phyloP scores from a whole-genome alignment of 1,140 invertebrate genomes.

The Akabosia matsudoensis region DNA sequence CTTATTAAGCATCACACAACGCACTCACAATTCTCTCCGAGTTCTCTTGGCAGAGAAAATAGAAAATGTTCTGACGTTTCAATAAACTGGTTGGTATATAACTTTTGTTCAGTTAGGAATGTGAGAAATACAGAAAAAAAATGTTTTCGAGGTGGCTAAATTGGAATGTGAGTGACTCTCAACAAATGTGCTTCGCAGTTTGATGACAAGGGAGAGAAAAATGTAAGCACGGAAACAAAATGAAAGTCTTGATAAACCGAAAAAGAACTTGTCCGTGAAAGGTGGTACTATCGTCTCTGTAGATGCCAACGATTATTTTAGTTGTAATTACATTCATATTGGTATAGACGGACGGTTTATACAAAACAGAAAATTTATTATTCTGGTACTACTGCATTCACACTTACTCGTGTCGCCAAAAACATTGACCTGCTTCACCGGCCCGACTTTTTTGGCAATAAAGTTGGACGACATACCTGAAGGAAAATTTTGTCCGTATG shows the following conservation, averaged over 20 bases:
- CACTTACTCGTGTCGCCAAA: too few species aligned
- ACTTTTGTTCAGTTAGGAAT: too few species aligned
- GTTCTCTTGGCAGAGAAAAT: neutral
- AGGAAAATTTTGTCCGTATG: neutral
- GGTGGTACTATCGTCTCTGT: too few species aligned
- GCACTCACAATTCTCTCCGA: neutral
- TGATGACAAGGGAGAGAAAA: slow-evolving; percentile 11
- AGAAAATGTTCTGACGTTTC: slow-evolving; percentile 13
- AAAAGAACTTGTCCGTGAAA: too few species aligned
- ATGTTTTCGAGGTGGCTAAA: slow-evolving; percentile 33
- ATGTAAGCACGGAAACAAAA: too few species aligned
- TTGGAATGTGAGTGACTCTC: slow-evolving; percentile 38
- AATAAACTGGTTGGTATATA: slow-evolving; percentile 9
- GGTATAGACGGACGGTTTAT: neutral
- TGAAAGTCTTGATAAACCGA: too few species aligned
- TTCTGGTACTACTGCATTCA: too few species aligned
- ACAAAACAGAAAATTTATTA: neutral
- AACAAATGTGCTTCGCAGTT: slow-evolving; percentile 15
- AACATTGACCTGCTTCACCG: too few species aligned
- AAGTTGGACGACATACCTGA: neutral
- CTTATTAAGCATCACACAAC: too few species aligned
- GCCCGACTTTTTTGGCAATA: too few species aligned
- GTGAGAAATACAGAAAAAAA: neutral
- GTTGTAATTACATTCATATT: too few species aligned
- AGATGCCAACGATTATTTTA: too few species aligned